Conservation (phyloP, 2,797 vertebrate species). For the Sebastes vulpes region DNA sequence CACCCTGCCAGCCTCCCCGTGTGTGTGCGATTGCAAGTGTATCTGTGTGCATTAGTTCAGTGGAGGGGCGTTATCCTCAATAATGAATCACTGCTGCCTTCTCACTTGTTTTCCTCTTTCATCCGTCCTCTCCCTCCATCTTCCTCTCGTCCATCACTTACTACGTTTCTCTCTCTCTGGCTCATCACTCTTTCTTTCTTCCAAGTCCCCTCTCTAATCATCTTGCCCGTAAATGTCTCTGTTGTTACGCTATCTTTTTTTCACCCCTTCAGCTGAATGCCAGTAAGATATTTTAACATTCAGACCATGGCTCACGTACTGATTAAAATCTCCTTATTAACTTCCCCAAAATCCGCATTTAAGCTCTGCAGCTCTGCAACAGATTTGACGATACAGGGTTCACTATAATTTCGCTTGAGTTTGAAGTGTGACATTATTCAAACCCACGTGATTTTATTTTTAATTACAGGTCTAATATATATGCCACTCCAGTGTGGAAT, state of each 20-base stretch:
- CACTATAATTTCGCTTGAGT: neutral
- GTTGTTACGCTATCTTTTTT: neutral
- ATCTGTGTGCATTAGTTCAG: neutral
- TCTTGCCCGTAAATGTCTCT: neutral
- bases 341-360: neutral
- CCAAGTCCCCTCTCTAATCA: neutral
- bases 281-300: neutral
- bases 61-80: neutral
- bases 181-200: neutral
- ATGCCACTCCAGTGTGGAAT: neutral
- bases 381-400: neutral
- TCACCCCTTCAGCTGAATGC: neutral
- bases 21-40: neutral
- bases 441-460: neutral
- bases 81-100: constrained; percentile 28
- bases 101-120: constrained; percentile 7
- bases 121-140: neutral
- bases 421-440: neutral
- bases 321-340: neutral
- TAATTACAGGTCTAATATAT: neutral
- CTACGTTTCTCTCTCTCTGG: neutral
- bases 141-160: neutral
- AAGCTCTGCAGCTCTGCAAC: neutral
- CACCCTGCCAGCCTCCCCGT: neutral
- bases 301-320: neutral